These are phyloP conservation scores for Nebria brevicollis DNA, from an alignment of 2,888 invertebrate species.

Conservation along the genomic window DNA sequence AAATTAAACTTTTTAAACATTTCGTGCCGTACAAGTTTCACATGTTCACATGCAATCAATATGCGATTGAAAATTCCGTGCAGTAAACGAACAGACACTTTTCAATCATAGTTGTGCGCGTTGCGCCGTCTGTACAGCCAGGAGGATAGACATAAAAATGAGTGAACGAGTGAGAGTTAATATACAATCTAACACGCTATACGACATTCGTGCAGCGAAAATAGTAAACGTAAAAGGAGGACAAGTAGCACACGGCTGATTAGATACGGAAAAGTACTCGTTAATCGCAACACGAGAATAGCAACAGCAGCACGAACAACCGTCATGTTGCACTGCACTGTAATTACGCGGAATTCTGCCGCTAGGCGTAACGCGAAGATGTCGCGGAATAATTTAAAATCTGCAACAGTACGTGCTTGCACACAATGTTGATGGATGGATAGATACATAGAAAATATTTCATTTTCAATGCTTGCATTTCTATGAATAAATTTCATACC, in stretches of 20 bases:
- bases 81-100: background rate
- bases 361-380: conserved; percentile 28
- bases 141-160: background rate
- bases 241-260: conserved; percentile 18
- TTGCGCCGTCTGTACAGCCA: background rate
- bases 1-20: background rate
- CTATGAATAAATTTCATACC: background rate
- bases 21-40: background rate
- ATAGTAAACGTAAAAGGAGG: background rate
- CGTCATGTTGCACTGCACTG: conserved; percentile 7
- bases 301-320: background rate
- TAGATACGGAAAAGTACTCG: conserved; percentile 26
- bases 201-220: background rate
- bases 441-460: background rate
- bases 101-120: background rate
- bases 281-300: conserved; percentile 19
- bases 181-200: background rate
- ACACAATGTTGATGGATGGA: conserved; percentile 37
- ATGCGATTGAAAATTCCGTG: background rate
- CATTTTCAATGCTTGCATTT: background rate
- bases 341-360: conserved; percentile 16
- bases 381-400: conserved; percentile 45
- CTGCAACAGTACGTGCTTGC: conserved; percentile 37
- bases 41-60: background rate
- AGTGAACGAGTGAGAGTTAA: background rate